Evolutionary conservation across 2,888 invertebrate genomes (phyloP), one percentile per base, ranked within the genome.

Genomic region (Parascotia fuliginaria): DNA sequence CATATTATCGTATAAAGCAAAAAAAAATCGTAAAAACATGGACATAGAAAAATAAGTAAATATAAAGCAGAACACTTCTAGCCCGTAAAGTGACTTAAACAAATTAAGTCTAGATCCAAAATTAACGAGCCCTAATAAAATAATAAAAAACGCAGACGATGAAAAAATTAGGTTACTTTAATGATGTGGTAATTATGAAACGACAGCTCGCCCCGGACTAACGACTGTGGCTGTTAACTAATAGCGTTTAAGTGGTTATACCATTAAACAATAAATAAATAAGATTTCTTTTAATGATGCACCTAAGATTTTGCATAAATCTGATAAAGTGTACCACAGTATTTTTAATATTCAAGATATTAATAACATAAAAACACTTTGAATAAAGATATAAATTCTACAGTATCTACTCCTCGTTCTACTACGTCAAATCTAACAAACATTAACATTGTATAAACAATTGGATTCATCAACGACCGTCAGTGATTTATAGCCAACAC

Each of bases 231-330:
- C 45, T 44, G 46, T 68, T 55, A 49, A 14, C 45, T 67, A 63
- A 59, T 64, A 36, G 40, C 27, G 36, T 39, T 44, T 53, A 54
- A 67, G 44, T 54, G 44, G 43, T 41, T 28, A 19, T 44, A 44
- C 50, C 40, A 58, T 58, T 49, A 65, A 51, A 49, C 28, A 38
- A 49, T 42, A 49, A 55, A 67, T 53, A 44, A 39, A 43, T 45
- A 51, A 39, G 38, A 34, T 53, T 32, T 41, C 22, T 33, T 39
- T 19, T 48, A 66, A 64, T 49, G 38, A 33, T 32, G 24, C 22
- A 14, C 9, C 3, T 37, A 37, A 42, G 34, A 39, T 44, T 48
- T 45, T 51, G 31, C 32, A 55, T 34, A 7, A 36, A 16, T 28
- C 5, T 24, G 15, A 29, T 19, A 11, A 22, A 19, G 19, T 24